A percentile compares a stretch with the other conserved stretches of the same genome.
phyloP scores from a whole-genome alignment of 2,888 invertebrate species.

The Chaitophorus viminalis region DNA sequence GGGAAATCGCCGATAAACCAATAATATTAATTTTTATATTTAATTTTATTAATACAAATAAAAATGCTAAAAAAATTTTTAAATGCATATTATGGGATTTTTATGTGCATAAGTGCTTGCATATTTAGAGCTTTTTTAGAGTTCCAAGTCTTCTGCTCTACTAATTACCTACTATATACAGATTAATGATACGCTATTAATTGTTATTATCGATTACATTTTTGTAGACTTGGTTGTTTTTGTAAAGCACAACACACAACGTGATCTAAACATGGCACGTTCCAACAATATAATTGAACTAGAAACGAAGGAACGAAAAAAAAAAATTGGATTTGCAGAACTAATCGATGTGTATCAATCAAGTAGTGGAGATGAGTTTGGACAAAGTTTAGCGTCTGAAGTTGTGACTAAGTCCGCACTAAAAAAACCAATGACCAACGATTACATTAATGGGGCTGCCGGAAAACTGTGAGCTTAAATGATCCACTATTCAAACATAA shows the following conservation, averaged over 20 bases:
- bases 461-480: background rate
- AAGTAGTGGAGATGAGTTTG: background rate
- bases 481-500: background rate
- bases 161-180: no score
- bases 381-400: background rate
- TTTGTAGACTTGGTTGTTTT: conserved; percentile 11
- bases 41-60: no score
- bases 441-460: background rate
- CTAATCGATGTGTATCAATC: background rate
- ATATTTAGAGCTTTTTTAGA: no score
- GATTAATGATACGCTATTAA: background rate
- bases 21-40: no score
- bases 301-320: background rate
- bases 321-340: background rate
- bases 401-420: conserved; percentile 1
- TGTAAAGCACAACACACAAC: background rate
- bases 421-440: background rate
- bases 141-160: no score
- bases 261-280: background rate
- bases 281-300: background rate
- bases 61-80: no score
- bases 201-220: background rate
- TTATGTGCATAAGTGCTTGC: no score
- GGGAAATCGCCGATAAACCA: no score
- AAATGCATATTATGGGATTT: no score